phyloP scores from a whole-genome alignment of 2,888 invertebrate species.

The Digitonthophagus gazella region DNA sequence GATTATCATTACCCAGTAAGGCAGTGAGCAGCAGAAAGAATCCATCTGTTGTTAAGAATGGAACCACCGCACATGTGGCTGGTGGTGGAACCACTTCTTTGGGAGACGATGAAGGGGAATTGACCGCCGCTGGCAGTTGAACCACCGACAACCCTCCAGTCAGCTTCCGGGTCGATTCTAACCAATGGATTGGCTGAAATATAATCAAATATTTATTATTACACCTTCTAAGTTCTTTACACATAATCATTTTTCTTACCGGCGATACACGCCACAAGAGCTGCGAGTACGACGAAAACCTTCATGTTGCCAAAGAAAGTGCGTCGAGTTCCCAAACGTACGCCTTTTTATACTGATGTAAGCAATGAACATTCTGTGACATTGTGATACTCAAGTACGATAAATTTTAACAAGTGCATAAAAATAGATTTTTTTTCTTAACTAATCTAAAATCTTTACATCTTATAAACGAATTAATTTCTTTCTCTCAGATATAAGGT shows the following conservation, averaged over 20 bases:
- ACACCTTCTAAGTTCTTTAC: too few species aligned
- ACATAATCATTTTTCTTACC: not conserved
- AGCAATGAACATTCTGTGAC: too few species aligned
- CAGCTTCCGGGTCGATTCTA: slow-evolving; percentile 8
- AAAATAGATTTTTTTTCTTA: not conserved
- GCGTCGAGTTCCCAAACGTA: too few species aligned
- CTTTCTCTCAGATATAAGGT: too few species aligned
- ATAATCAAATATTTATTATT: too few species aligned
- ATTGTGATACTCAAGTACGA: too few species aligned
- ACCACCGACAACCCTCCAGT: slow-evolving; percentile 8
- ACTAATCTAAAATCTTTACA: not conserved
- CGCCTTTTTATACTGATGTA: too few species aligned
- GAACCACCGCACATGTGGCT: slow-evolving; percentile 12
- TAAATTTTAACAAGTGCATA: not conserved
- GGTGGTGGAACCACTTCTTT: slow-evolving; percentile 9
- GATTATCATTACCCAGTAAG: slow-evolving; percentile 9
- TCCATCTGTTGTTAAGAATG: slow-evolving; percentile 12
- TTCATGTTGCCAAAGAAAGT: slow-evolving; percentile 3
- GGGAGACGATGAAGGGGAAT: slow-evolving; percentile 9
- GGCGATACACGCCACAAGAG: slow-evolving; percentile 11
- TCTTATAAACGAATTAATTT: too few species aligned
- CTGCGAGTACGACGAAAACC: slow-evolving; percentile 8
- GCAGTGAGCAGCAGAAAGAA: slow-evolving; percentile 11
- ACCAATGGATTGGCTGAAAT: slow-evolving; percentile 6
- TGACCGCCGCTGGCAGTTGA: slow-evolving; percentile 1